phyloP scores from a whole-genome alignment of 2,888 invertebrate genomes.

The Cremastinae sp. region DNA sequence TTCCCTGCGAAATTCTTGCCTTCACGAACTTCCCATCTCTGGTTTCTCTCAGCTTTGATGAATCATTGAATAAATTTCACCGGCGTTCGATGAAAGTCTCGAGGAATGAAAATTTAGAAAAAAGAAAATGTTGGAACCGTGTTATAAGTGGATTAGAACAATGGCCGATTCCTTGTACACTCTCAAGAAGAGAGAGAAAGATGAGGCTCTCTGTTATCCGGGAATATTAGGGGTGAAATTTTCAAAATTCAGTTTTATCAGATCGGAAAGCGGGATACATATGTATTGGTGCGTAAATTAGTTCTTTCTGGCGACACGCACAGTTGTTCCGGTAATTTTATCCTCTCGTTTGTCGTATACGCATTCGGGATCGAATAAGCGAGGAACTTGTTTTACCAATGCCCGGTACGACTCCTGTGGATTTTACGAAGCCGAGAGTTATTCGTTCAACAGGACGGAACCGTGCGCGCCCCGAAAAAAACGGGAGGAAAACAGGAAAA shows the following conservation, averaged over 20 bases:
- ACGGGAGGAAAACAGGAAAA: not conserved
- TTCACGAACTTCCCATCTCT: not conserved
- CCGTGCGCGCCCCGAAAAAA: no score
- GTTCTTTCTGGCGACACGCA: conserved; percentile 16
- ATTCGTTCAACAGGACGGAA: conserved; percentile 41
- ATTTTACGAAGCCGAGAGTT: conserved; percentile 38
- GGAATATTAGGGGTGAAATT: no score
- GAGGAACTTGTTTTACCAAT: conserved; percentile 12
- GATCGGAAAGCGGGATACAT: no score
- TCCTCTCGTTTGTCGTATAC: conserved; percentile 30
- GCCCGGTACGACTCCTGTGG: conserved; percentile 34
- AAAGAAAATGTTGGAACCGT: not conserved
- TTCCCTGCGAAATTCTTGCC: not conserved
- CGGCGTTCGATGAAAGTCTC: no score
- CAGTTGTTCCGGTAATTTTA: conserved; percentile 54
- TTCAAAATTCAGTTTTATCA: no score
- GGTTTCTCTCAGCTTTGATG: no score
- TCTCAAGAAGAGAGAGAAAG: no score
- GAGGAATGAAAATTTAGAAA: conserved; percentile 12
- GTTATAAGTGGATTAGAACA: no score
- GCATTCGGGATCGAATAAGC: conserved; percentile 12
- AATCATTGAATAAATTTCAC: no score
- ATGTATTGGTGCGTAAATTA: conserved; percentile 14
- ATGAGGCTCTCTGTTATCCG: no score
- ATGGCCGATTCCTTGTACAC: no score